Percentiles rank a stretch among this genome's conserved stretches.
These are phyloP conservation scores for Labeo rohita DNA, from an alignment of 2,113 vertebrate species.

Conservation along the genomic window DNA sequence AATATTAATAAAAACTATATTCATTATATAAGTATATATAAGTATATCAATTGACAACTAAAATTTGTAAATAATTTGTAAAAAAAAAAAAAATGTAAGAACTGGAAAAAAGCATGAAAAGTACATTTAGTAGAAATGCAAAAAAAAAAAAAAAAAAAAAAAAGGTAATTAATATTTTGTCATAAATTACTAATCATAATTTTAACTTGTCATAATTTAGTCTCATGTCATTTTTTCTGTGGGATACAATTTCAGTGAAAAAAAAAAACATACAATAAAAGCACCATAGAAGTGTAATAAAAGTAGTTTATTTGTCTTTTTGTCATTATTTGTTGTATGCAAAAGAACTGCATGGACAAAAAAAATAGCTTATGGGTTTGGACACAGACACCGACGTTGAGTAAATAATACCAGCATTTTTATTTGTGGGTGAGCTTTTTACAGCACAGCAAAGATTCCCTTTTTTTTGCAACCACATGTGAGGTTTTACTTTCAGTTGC, in stretches of 20 bases:
- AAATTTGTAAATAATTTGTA: too few species aligned
- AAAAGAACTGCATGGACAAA: not conserved
- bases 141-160: not conserved
- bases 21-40: too few species aligned
- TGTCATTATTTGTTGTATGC: not conserved
- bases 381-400: not conserved
- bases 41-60: too few species aligned
- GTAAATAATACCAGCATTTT: not conserved
- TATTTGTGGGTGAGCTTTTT: slow-evolving; percentile 9
- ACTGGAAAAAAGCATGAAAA: not conserved
- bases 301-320: not conserved
- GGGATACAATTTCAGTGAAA: not conserved
- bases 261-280: not conserved
- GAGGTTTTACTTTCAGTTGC: not conserved
- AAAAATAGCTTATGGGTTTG: not conserved
- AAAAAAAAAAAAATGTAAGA: too few species aligned
- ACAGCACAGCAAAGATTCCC: not conserved
- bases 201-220: not conserved
- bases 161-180: not conserved
- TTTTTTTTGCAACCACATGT: slow-evolving; percentile 1
- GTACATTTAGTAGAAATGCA: not conserved
- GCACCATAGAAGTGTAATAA: not conserved
- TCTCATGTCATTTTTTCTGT: not conserved
- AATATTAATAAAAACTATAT: too few species aligned
- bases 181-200: not conserved